phyloP scores from a whole-genome alignment of 2,888 invertebrate species.

The Pammene fasciana region DNA sequence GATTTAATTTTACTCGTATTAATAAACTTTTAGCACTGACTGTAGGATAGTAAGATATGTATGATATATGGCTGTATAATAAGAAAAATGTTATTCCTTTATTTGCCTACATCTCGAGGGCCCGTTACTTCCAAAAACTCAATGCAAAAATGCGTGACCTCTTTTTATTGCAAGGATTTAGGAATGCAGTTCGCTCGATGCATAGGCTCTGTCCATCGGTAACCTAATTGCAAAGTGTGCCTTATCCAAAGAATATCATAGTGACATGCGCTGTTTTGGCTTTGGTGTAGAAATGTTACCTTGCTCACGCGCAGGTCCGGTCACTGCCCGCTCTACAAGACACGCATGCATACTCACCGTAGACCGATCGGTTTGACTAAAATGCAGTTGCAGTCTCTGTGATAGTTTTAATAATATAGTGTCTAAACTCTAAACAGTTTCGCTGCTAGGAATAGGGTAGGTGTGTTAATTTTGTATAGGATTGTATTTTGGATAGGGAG shows the following conservation, averaged over 20 bases:
- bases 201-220: background rate
- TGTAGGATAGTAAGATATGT: no score
- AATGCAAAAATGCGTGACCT: slow-evolving; percentile 17
- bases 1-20: no score
- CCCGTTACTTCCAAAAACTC: slow-evolving; percentile 7
- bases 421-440: no score
- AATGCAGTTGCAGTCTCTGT: background rate
- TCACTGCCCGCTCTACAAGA: slow-evolving; percentile 20
- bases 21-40: background rate
- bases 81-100: background rate
- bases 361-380: background rate
- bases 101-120: background rate
- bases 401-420: no score
- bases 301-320: slow-evolving; percentile 7
- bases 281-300: background rate
- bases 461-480: background rate
- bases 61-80: no score
- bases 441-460: no score
- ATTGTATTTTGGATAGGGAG: background rate
- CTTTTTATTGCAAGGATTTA: slow-evolving; percentile 13
- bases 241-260: background rate
- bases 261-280: background rate
- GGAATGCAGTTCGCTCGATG: slow-evolving; percentile 17
- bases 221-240: background rate
- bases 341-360: background rate